Percentiles rank a stretch among this genome's conserved stretches.
Conservation (phyloP, 2,797 vertebrate genomes). For the Choloepus didactylus region DNA sequence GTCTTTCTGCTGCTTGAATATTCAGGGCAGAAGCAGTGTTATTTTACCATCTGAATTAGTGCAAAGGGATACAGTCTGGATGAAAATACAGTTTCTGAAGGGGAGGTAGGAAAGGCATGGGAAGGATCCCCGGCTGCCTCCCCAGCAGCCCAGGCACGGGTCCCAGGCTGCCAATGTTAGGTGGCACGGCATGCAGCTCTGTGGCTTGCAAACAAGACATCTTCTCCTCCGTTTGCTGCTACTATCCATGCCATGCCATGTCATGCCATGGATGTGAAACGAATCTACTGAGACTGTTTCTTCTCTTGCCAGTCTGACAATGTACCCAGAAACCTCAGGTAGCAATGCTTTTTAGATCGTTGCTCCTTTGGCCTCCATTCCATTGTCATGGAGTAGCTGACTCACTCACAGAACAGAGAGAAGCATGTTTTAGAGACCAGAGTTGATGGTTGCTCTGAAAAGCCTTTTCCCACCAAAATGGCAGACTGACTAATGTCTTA, state of each 20-base stretch:
- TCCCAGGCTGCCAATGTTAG: neutral
- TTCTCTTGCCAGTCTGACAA: neutral
- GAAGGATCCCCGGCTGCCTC: no score
- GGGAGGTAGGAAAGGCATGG: neutral
- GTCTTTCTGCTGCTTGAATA: conserved; percentile 50
- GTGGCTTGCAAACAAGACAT: neutral
- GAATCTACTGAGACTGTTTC: neutral
- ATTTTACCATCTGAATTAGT: conserved; percentile 44
- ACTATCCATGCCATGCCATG: neutral
- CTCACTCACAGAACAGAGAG: neutral
- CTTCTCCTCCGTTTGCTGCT: neutral
- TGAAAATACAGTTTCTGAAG: neutral
- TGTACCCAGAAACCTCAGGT: neutral
- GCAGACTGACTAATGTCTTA: neutral
- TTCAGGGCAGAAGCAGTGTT: neutral
- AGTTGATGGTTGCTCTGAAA: neutral
- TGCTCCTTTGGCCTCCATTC: neutral
- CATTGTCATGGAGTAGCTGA: neutral
- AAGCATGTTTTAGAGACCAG: neutral
- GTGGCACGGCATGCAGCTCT: no score
- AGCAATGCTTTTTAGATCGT: conserved; percentile 43
- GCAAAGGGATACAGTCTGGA: neutral
- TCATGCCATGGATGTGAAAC: neutral
- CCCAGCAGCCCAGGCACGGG: no score
- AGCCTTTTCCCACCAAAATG: conserved; percentile 45